phyloP scores from a whole-genome alignment of 2,113 vertebrate species.

The Dasyurus viverrinus region DNA sequence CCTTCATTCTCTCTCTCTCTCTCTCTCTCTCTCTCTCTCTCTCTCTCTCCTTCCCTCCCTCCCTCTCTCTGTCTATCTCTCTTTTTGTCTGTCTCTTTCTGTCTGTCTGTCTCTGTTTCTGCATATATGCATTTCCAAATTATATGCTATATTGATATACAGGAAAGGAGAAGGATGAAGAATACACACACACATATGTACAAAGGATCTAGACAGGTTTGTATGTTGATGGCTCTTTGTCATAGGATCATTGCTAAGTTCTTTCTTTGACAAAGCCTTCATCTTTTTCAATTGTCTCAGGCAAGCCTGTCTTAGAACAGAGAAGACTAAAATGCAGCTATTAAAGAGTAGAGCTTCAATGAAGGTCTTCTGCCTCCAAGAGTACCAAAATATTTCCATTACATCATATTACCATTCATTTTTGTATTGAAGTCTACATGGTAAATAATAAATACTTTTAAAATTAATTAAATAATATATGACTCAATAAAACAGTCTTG shows the following conservation, averaged over 20 bases:
- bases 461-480: not conserved
- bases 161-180: too few species aligned
- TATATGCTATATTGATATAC: too few species aligned
- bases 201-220: not conserved
- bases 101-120: too few species aligned
- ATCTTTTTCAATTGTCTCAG: not conserved
- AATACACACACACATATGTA: not conserved
- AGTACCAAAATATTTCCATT: not conserved
- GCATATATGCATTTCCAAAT: too few species aligned
- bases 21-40: too few species aligned
- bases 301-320: not conserved
- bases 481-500: not conserved
- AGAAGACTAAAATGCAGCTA: not conserved
- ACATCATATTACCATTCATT: not conserved
- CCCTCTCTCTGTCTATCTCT: too few species aligned
- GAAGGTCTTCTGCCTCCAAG: not conserved
- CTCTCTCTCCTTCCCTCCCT: too few species aligned
- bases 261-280: not conserved
- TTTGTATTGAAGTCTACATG: not conserved
- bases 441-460: not conserved
- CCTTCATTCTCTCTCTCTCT: too few species aligned
- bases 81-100: too few species aligned
- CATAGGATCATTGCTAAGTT: not conserved
- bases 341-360: not conserved
- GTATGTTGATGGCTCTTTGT: not conserved